Conservation (phyloP, 2,888 invertebrate species). For the Drosophila formosana region DNA sequence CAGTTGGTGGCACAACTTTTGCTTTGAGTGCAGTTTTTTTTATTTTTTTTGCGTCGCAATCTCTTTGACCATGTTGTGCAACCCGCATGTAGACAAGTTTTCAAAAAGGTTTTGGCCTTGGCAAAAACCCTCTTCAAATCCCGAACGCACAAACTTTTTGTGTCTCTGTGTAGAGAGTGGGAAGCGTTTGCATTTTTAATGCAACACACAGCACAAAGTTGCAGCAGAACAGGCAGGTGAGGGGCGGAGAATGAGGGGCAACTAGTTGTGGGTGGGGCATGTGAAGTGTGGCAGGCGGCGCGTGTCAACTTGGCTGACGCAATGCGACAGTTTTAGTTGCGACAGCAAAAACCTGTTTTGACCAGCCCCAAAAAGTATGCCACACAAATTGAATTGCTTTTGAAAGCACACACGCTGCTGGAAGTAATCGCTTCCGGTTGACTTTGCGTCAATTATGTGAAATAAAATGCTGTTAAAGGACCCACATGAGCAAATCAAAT, state of each 20-base stretch:
- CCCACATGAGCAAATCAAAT: constrained; percentile 57
- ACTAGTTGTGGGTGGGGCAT: not conserved
- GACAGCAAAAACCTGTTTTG: constrained; percentile 18
- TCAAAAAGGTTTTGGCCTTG: constrained; percentile 60
- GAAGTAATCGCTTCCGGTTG: constrained; percentile 77
- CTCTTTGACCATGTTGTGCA: constrained; percentile 57
- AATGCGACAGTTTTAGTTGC: constrained; percentile 66
- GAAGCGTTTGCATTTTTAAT: constrained; percentile 72
- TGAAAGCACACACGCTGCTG: constrained; percentile 35
- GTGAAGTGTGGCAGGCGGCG: constrained; percentile 31
- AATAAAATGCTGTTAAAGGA: constrained; percentile 46
- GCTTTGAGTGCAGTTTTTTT: constrained; percentile 14
- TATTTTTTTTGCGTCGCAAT: constrained; percentile 26
- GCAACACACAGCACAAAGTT: constrained; percentile 52
- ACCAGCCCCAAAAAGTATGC: constrained; percentile 43
- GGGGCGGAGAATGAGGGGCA: constrained; percentile 25
- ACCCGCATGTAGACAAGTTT: constrained; percentile 60
- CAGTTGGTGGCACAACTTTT: constrained; percentile 24
- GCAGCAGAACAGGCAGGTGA: constrained; percentile 24
- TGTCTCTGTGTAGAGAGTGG: constrained; percentile 10
- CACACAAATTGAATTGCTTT: constrained; percentile 72
- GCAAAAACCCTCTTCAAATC: constrained; percentile 22
- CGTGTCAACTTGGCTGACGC: constrained; percentile 62
- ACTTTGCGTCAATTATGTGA: constrained; percentile 76
- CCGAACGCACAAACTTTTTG: constrained; percentile 23